Evolutionary conservation across 2,113 vertebrate species (phyloP).

Genomic region (Reinhardtius hippoglossoides): DNA sequence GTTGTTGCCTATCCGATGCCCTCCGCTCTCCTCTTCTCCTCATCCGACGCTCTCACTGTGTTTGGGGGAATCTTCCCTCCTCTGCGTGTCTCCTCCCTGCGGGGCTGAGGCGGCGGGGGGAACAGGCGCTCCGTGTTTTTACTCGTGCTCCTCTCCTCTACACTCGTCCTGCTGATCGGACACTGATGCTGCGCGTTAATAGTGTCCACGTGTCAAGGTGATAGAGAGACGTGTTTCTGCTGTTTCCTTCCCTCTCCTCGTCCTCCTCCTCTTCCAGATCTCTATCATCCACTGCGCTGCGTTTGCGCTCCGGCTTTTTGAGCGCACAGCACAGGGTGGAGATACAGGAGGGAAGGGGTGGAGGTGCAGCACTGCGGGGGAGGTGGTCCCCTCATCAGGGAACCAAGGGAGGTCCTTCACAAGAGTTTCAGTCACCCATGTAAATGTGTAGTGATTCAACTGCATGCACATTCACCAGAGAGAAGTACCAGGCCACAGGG

Average conservation of each 20-base stretch:
- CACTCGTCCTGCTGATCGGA: constrained; percentile 8
- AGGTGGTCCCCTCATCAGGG: constrained; percentile 27
- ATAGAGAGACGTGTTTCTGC: not conserved
- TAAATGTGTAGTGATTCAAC: no score
- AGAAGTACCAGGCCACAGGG: not conserved
- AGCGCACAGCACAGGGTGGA: constrained; percentile 40
- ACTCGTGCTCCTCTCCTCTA: constrained; percentile 23
- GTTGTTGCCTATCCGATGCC: constrained; percentile 72
- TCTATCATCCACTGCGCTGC: constrained; percentile 7
- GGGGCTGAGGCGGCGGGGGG: constrained; percentile 41
- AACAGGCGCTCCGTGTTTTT: constrained; percentile 58
- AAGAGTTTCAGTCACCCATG: no score
- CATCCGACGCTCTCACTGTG: constrained; percentile 70
- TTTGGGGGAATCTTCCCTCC: constrained; percentile 74
- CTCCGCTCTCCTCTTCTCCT: constrained; percentile 78
- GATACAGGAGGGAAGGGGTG: constrained; percentile 20
- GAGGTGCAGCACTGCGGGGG: constrained; percentile 21
- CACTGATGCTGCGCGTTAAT: not conserved
- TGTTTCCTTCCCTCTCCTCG: not conserved
- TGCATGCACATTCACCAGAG: not conserved
- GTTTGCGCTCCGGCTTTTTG: constrained; percentile 51
- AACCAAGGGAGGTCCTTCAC: not conserved
- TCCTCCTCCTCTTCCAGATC: constrained; percentile 11
- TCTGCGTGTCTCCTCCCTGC: constrained; percentile 57
- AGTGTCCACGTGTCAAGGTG: not conserved